Conservation (phyloP, 2,888 invertebrate genomes). For the Lamproptera curius region DNA sequence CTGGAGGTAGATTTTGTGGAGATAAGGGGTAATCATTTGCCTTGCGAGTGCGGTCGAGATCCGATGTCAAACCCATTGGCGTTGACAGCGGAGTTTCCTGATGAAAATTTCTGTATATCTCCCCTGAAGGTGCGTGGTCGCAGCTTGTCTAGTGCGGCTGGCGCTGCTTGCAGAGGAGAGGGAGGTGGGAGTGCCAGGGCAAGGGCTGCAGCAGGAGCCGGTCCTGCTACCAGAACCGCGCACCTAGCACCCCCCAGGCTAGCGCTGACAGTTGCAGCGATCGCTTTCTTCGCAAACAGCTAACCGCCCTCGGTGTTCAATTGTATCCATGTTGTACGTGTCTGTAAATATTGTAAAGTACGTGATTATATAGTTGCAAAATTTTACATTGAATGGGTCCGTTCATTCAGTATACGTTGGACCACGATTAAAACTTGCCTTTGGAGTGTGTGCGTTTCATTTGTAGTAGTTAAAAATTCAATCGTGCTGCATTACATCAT, state of each 20-base stretch:
- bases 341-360: slow-evolving; percentile 75
- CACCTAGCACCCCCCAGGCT: slow-evolving; percentile 34
- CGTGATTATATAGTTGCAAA: slow-evolving; percentile 64
- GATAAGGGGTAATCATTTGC: slow-evolving; percentile 89
- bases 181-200: slow-evolving; percentile 56
- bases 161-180: slow-evolving; percentile 61
- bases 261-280: slow-evolving; percentile 41
- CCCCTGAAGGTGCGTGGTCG: slow-evolving; percentile 90
- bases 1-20: slow-evolving; percentile 84
- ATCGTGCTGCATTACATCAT: neutral
- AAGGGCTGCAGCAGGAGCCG: slow-evolving; percentile 47
- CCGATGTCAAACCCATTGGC: slow-evolving; percentile 87
- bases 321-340: slow-evolving; percentile 46
- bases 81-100: slow-evolving; percentile 81
- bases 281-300: slow-evolving; percentile 59
- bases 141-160: slow-evolving; percentile 79
- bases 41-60: slow-evolving; percentile 91
- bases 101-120: slow-evolving; percentile 90
- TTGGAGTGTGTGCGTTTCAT: slow-evolving; percentile 46
- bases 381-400: slow-evolving; percentile 76
- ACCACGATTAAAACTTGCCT: slow-evolving; percentile 76
- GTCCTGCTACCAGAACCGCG: slow-evolving; percentile 26
- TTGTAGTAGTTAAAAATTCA: slow-evolving; percentile 1
- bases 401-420: slow-evolving; percentile 76
- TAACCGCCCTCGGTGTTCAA: slow-evolving; percentile 68